Base-by-base conservation (phyloP, 2,888 invertebrate species). In the Troides aeacus region DNA sequence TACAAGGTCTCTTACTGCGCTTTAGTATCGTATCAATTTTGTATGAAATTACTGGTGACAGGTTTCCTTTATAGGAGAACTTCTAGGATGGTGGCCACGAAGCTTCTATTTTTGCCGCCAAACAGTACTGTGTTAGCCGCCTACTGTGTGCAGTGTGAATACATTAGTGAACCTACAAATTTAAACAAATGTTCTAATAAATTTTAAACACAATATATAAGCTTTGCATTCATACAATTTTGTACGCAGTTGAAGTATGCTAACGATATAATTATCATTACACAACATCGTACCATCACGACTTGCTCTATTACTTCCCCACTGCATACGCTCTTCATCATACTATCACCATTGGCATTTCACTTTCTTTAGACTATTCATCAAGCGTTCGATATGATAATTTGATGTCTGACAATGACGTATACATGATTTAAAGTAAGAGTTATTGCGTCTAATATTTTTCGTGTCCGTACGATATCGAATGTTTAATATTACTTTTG, bases 331-430 rank as follows among this genome's bases (percentile, higher is more conserved):
- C 39, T 39, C 10, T 39, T 77, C 74, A 79, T 80, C 81, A 77
- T 78, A 80, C 77, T 77, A 81, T 79, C 81, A 83, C 81, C 77
- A 80, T 78, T 80, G 81, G 83, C 80, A 82, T 81, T 82, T 79
- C 67, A 71, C 73, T 79, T 75, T 79, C 80, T 75, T 74, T 75
- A 53, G 15, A 59, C 77, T 74, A 81, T 83, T 82, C 79, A 78
- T 84, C 81, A 82, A 81, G 79, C 75, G 75, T 81, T 79, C 74
- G 77, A 79, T 79, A 75, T 77, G 78, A 82, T 86, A 81, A 82
- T 80, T 80, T 81, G 74, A 77, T 80, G 76, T 80, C 79, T 81
- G 81, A 84, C 80, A 75, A 76, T 85, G 82, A 82, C 84, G 78
- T 74, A 80, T 83, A 46, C n/a, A 24, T 62, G 75, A 73, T 75